phyloP scores from a whole-genome alignment of 1,140 invertebrate genomes.

The Euwallacea similis region DNA sequence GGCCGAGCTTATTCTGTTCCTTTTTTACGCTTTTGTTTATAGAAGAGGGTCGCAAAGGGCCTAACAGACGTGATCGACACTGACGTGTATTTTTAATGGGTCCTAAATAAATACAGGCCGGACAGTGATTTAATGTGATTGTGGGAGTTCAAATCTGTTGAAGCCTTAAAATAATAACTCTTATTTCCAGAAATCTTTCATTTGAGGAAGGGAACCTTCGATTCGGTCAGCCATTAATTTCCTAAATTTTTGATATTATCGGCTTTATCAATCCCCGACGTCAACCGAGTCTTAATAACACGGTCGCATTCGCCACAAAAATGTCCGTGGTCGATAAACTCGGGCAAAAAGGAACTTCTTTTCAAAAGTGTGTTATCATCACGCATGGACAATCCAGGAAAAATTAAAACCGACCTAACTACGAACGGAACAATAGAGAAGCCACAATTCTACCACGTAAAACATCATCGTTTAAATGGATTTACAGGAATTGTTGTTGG shows the following conservation, averaged over 20 bases:
- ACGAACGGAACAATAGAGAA: not conserved
- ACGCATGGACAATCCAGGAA: slow-evolving; percentile 4
- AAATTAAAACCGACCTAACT: slow-evolving; percentile 4
- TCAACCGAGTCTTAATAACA: too few relatives aligned
- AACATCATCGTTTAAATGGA: not conserved
- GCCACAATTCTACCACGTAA: not conserved
- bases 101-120: slow-evolving; percentile 13
- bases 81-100: slow-evolving; percentile 14
- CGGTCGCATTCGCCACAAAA: too few relatives aligned
- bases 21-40: not conserved
- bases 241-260: too few relatives aligned
- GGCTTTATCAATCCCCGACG: too few relatives aligned
- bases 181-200: too few relatives aligned
- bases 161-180: slow-evolving; percentile 8
- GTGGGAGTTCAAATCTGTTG: not conserved
- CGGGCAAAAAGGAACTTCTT: not conserved
- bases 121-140: slow-evolving; percentile 14
- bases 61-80: not conserved
- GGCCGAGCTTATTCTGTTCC: not conserved
- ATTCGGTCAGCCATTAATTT: too few relatives aligned
- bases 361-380: slow-evolving; percentile 12
- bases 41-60: not conserved
- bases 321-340: not conserved
- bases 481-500: not conserved
- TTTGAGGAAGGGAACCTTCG: too few relatives aligned